phyloP scores from a whole-genome alignment of 2,797 vertebrate genomes.

The Dallia pectoralis region DNA sequence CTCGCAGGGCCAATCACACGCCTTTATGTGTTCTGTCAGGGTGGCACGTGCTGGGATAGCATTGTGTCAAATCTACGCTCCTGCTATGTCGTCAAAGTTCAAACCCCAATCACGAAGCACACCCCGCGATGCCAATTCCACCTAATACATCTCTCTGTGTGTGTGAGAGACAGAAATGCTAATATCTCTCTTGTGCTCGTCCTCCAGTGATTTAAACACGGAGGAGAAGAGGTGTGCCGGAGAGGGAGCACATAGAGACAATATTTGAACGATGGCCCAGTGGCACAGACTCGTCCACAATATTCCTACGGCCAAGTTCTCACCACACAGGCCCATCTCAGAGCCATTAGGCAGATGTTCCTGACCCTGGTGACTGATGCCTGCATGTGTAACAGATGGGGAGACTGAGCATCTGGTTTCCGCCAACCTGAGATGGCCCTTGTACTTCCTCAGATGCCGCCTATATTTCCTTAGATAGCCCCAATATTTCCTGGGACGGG shows the following conservation, averaged over 20 bases:
- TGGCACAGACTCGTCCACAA: slow-evolving; percentile 17
- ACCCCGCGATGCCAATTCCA: background rate
- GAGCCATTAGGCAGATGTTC: slow-evolving; percentile 14
- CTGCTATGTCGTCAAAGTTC: background rate
- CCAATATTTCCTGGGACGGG: background rate
- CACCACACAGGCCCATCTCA: slow-evolving; percentile 16
- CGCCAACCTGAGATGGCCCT: background rate
- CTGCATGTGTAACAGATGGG: slow-evolving; percentile 52
- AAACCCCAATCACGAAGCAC: background rate
- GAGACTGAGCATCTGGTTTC: slow-evolving; percentile 24
- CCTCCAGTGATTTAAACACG: slow-evolving; percentile 23
- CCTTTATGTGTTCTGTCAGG: slow-evolving; percentile 27
- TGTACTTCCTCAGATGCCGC: background rate
- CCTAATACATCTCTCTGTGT: slow-evolving; percentile 4
- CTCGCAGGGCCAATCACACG: slow-evolving; percentile 18
- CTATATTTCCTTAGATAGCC: too few relatives aligned
- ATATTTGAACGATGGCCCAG: slow-evolving; percentile 26
- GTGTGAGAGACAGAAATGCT: slow-evolving; percentile 11
- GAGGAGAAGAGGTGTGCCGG: slow-evolving; percentile 1
- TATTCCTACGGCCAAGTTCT: background rate
- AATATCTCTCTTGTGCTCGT: background rate
- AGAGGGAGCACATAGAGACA: slow-evolving; percentile 28
- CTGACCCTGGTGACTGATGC: slow-evolving; percentile 37
- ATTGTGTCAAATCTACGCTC: slow-evolving; percentile 18
- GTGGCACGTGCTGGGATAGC: slow-evolving; percentile 37